Percentiles rank a stretch among this genome's conserved stretches.
phyloP scores from a whole-genome alignment of 2,888 invertebrate species.

The Thecophora atra region DNA sequence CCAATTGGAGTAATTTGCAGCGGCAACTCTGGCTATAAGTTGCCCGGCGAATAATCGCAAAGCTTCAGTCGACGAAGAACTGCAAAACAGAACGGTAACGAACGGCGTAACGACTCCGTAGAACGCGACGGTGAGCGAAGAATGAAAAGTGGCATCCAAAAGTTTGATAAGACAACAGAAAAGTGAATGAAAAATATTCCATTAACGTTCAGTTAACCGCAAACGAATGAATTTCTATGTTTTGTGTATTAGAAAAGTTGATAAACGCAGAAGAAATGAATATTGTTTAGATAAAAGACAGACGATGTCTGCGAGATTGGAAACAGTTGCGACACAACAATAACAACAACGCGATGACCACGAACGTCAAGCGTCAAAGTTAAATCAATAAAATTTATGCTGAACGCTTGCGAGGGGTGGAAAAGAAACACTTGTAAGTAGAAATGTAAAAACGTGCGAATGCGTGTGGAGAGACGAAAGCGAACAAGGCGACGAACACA shows the following conservation, averaged over 20 bases:
- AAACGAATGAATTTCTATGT: too few relatives aligned
- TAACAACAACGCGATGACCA: background rate
- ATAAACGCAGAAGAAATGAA: too few relatives aligned
- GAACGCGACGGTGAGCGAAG: conserved; percentile 17
- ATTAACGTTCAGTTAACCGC: background rate
- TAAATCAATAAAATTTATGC: conserved; percentile 29
- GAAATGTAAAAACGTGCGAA: conserved; percentile 2
- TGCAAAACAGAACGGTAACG: conserved; percentile 35
- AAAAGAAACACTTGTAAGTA: conserved; percentile 19
- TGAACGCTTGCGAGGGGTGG: background rate
- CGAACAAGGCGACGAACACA: background rate
- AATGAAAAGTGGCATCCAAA: background rate
- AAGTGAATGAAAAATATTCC: background rate
- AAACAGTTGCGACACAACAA: conserved; percentile 21
- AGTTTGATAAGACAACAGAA: background rate
- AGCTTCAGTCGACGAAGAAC: conserved; percentile 49
- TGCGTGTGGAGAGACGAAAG: background rate
- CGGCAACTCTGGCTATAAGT: too few relatives aligned
- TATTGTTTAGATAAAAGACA: background rate
- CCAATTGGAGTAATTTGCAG: too few relatives aligned
- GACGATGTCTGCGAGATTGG: background rate
- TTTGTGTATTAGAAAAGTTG: too few relatives aligned
- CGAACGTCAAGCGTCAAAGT: conserved; percentile 4
- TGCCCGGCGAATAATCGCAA: too few relatives aligned
- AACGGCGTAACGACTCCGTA: conserved; percentile 3